phyloP scores from a whole-genome alignment of 2,113 vertebrate species.

The Octodon degus region DNA sequence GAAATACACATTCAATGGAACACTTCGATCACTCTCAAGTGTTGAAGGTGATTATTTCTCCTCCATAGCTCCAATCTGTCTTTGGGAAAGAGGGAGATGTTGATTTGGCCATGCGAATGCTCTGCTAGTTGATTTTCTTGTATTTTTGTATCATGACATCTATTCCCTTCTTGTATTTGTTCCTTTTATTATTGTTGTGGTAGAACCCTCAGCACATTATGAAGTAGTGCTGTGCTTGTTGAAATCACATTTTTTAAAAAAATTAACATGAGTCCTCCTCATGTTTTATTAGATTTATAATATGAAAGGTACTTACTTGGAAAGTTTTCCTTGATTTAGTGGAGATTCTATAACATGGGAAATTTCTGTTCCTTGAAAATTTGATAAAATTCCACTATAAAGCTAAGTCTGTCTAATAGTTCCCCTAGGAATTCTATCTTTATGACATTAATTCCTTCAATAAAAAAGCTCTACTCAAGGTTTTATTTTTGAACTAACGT shows the following conservation, averaged over 20 bases:
- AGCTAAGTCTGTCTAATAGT: neutral
- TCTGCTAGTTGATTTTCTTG: neutral
- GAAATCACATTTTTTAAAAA: neutral
- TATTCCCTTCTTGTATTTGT: neutral
- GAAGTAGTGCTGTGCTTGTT: neutral
- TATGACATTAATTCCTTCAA: neutral
- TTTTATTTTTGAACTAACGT: neutral
- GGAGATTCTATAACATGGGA: neutral
- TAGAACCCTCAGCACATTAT: neutral
- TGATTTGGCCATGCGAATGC: neutral
- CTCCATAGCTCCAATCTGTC: neutral
- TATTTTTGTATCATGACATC: neutral
- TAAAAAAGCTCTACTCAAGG: neutral
- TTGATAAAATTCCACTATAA: conserved; percentile 2
- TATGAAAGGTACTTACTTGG: neutral
- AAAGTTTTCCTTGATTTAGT: neutral
- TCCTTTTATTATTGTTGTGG: neutral
- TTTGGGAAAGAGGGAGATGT: neutral
- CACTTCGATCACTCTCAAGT: neutral
- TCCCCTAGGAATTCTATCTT: neutral
- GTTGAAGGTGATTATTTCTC: neutral
- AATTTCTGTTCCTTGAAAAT: neutral
- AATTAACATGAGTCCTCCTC: neutral
- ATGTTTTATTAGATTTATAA: neutral
- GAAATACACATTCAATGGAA: neutral